A percentile compares a stretch with the other conserved stretches of the same genome.
These are phyloP conservation scores for Cheilinus undulatus DNA, from an alignment of 2,113 vertebrate genomes.

Conservation along the genomic window DNA sequence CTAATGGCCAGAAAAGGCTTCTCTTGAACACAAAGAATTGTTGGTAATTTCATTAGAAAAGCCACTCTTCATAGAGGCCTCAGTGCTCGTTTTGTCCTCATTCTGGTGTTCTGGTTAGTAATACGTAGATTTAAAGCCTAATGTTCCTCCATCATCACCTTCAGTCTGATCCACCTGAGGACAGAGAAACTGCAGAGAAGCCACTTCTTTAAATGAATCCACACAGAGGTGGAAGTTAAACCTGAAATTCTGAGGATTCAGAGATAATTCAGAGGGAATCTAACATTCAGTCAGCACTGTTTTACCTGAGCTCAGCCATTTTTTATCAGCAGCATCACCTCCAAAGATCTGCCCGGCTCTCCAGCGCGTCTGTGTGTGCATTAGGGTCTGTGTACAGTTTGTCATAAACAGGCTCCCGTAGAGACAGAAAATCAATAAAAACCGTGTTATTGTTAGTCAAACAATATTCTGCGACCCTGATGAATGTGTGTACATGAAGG, in stretches of 20 bases:
- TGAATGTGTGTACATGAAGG: constrained; percentile 26
- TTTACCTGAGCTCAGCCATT: constrained; percentile 62
- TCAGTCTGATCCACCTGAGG: constrained; percentile 41
- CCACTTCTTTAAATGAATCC: constrained; percentile 53
- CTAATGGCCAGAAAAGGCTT: too few relatives aligned
- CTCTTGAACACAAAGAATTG: too few relatives aligned
- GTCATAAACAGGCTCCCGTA: constrained; percentile 40
- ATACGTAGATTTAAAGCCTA: too few relatives aligned
- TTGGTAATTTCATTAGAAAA: too few relatives aligned
- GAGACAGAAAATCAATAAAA: constrained; percentile 69
- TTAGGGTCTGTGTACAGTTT: constrained; percentile 17
- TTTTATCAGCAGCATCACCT: constrained; percentile 48
- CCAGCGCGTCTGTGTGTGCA: constrained; percentile 1
- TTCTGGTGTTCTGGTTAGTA: too few relatives aligned
- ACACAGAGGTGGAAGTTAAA: constrained; percentile 31
- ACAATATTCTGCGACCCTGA: constrained; percentile 38
- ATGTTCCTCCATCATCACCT: constrained; percentile 31
- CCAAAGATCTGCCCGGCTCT: neutral
- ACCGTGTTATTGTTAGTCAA: constrained; percentile 58
- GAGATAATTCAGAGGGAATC: constrained; percentile 53
- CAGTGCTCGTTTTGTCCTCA: too few relatives aligned
- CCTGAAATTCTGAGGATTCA: constrained; percentile 49
- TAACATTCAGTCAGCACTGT: constrained; percentile 41
- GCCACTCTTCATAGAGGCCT: too few relatives aligned
- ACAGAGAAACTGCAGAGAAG: constrained; percentile 54